phyloP scores from a whole-genome alignment of 2,797 vertebrate species.

The Pempheris klunzingeri region DNA sequence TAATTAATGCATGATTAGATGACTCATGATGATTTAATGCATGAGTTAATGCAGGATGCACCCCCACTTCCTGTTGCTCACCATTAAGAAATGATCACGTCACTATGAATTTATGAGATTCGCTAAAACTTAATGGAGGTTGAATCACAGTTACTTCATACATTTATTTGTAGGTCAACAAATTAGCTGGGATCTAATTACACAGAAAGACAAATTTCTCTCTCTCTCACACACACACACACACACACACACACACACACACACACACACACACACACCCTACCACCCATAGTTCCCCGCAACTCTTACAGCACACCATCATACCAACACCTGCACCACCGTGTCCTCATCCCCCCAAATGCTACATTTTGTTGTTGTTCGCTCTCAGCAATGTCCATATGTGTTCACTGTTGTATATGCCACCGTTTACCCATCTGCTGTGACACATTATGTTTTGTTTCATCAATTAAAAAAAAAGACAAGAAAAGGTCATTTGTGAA shows the following conservation, averaged over 20 bases:
- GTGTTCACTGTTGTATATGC: background rate
- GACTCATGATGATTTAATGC: background rate
- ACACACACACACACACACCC: background rate
- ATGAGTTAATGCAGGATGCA: background rate
- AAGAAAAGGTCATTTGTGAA: too few species aligned
- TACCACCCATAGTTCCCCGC: background rate
- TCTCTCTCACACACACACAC: too few species aligned
- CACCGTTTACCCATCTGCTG: slow-evolving; percentile 9
- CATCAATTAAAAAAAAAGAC: background rate
- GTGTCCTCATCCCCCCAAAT: background rate
- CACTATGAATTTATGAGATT: background rate
- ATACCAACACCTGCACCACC: background rate
- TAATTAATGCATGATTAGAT: background rate
- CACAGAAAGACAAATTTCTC: background rate
- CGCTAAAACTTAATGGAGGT: background rate
- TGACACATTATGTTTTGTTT: background rate
- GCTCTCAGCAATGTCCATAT: background rate
- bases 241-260: background rate
- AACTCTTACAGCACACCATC: background rate
- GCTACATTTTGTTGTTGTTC: background rate
- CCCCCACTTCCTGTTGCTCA: background rate
- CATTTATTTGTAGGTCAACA: background rate
- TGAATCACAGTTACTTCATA: slow-evolving; percentile 7
- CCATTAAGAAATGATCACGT: background rate
- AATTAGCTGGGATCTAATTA: background rate